Evolutionary conservation across 1,140 invertebrate species (phyloP).

Genomic region (Hydropsyche tenuis): DNA sequence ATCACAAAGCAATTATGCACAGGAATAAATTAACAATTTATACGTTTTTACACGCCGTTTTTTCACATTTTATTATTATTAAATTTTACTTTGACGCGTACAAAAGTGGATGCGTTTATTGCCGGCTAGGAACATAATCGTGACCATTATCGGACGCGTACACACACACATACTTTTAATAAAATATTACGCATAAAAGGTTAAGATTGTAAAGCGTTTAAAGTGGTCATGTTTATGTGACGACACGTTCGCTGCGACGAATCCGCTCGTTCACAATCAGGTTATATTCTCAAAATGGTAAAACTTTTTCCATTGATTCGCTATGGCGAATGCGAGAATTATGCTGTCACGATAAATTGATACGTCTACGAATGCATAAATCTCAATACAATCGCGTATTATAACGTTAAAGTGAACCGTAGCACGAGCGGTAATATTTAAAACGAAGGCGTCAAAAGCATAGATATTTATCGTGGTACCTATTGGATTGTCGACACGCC

Average conservation of each 20-base stretch:
- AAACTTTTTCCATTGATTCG: slow-evolving; percentile 15
- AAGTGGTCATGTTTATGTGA: not conserved
- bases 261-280: not conserved
- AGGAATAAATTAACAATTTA: slow-evolving; percentile 18
- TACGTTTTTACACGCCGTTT: not conserved
- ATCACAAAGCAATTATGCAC: slow-evolving; percentile 25
- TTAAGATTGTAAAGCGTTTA: slow-evolving; percentile 19
- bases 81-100: not conserved
- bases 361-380: slow-evolving; percentile 9
- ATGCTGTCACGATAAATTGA: slow-evolving; percentile 17
- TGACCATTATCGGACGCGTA: slow-evolving; percentile 12
- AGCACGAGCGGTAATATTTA: not conserved
- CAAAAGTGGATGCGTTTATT: not conserved
- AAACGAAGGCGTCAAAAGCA: not conserved
- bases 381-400: not conserved
- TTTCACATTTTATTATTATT: not conserved
- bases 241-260: too few species aligned
- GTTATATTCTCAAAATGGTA: slow-evolving; percentile 6
- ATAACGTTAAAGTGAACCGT: not conserved
- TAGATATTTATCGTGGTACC: not conserved
- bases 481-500: not conserved
- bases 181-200: slow-evolving; percentile 7
- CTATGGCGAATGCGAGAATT: slow-evolving; percentile 11
- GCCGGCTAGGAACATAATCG: not conserved
- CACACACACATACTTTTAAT: not conserved